Conservation (phyloP, 2,113 vertebrate species). For the Albula goreensis region DNA sequence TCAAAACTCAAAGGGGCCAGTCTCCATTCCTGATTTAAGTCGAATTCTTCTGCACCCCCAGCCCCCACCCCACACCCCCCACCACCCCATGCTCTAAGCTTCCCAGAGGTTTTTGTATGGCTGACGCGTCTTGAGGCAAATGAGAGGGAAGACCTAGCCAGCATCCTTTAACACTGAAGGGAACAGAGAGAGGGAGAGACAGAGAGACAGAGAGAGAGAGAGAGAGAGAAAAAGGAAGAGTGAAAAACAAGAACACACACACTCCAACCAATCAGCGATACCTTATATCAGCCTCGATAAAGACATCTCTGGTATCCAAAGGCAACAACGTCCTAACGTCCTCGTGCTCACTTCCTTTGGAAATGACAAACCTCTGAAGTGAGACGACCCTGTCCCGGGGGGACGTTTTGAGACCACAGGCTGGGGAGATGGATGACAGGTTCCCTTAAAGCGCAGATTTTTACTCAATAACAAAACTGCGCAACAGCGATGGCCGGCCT, state of each 20-base stretch:
- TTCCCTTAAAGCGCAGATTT: too few species aligned
- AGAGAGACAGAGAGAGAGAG: slow-evolving; percentile 5
- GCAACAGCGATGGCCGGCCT: too few species aligned
- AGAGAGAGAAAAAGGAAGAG: not conserved
- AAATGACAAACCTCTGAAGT: not conserved
- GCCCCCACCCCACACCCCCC: too few species aligned
- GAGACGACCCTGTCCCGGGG: not conserved
- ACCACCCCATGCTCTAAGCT: slow-evolving; percentile 43
- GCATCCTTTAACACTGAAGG: slow-evolving; percentile 21
- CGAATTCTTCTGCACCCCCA: slow-evolving; percentile 45
- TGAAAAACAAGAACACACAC: not conserved
- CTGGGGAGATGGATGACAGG: not conserved
- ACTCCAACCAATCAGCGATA: too few species aligned
- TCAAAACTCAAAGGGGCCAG: slow-evolving; percentile 45
- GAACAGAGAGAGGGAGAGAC: slow-evolving; percentile 12
- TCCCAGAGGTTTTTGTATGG: slow-evolving; percentile 55
- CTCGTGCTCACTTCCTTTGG: not conserved
- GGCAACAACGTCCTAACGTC: not conserved
- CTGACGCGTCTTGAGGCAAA: slow-evolving; percentile 48
- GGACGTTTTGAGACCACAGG: not conserved
- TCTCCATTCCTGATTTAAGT: slow-evolving; percentile 49
- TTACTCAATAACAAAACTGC: too few species aligned
- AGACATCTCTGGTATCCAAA: not conserved
- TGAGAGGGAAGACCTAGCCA: slow-evolving; percentile 47
- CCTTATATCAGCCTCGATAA: not conserved